These are phyloP conservation scores for Struthio camelus DNA, from an alignment of 2,113 vertebrate species.

Conservation along the genomic window DNA sequence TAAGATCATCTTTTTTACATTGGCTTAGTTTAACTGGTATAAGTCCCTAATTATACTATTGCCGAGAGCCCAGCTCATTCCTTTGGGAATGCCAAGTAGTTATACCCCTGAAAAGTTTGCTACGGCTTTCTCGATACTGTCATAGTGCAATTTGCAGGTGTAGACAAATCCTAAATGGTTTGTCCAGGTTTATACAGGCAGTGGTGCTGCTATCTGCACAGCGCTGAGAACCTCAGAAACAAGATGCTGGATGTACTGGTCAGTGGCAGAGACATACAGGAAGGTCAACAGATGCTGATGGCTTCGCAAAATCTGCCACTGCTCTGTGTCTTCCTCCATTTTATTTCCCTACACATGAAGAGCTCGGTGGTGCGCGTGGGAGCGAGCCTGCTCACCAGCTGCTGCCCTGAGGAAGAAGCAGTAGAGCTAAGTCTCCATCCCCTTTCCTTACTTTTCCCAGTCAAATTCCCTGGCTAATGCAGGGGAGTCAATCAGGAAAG, in stretches of 20 bases:
- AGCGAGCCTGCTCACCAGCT: accelerated
- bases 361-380: accelerated
- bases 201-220: background rate
- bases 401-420: background rate
- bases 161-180: background rate
- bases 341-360: background rate
- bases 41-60: background rate
- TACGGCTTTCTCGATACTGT: background rate
- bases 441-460: background rate
- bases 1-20: background rate
- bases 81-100: accelerated
- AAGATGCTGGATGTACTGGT: background rate
- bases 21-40: background rate
- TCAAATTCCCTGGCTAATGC: accelerated
- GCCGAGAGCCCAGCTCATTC: background rate
- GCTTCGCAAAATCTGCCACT: background rate
- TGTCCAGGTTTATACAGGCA: background rate
- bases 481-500: background rate
- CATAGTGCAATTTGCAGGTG: background rate
- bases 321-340: background rate
- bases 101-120: background rate
- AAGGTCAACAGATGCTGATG: background rate
- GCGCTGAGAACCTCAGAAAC: background rate
- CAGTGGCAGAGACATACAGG: background rate
- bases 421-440: background rate